Evolutionary conservation across 2,888 invertebrate species (phyloP).

Genomic region (Eupeodes latifasciatus): DNA sequence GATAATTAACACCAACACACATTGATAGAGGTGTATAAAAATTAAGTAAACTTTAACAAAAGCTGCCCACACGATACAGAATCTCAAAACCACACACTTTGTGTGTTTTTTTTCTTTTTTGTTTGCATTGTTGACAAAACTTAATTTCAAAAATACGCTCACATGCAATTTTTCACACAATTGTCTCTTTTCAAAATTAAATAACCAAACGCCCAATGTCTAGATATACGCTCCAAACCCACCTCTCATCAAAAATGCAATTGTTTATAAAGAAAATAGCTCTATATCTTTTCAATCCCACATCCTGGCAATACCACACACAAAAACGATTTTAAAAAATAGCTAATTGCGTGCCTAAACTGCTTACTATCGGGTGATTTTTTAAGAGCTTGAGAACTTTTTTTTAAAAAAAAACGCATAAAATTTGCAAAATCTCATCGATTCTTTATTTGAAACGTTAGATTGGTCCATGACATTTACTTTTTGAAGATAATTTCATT

Average conservation of each 20-base stretch:
- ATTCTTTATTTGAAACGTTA: too few relatives aligned
- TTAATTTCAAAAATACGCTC: not conserved
- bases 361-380: too few relatives aligned
- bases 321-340: conserved; percentile 19
- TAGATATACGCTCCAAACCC: not conserved
- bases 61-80: not conserved
- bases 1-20: conserved; percentile 34
- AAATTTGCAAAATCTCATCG: too few relatives aligned
- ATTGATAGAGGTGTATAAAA: too few relatives aligned
- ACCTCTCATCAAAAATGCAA: conserved; percentile 1
- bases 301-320: conserved; percentile 24
- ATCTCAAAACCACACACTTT: conserved; percentile 24
- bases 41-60: not conserved
- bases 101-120: not conserved
- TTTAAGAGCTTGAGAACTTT: too few relatives aligned
- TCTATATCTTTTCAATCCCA: not conserved
- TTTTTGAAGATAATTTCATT: too few relatives aligned
- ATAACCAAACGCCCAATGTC: conserved; percentile 19
- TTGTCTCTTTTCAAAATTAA: conserved; percentile 16
- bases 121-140: conserved; percentile 18
- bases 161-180: not conserved
- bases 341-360: conserved; percentile 32
- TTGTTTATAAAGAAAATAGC: conserved; percentile 2
- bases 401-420: too few relatives aligned
- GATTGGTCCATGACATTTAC: too few relatives aligned